Evolutionary conservation across 1,140 invertebrate species (phyloP).

Genomic region (Zaprionus gabonicus): DNA sequence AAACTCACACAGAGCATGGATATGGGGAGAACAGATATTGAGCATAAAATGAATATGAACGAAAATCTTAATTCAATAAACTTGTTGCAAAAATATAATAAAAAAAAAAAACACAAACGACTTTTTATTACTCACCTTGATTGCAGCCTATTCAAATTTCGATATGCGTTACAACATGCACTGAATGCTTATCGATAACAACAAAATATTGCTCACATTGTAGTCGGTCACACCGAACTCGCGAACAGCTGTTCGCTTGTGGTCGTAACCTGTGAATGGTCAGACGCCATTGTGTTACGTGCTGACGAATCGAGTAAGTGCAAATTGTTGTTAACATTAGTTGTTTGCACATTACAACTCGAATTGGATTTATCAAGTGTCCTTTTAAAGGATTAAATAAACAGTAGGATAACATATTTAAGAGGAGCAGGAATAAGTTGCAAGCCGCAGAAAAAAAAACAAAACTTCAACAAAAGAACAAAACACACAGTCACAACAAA

Average conservation of each 20-base stretch:
- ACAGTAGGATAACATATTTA: background rate
- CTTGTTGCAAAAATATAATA: conserved; percentile 81
- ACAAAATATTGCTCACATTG: background rate
- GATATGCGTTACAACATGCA: background rate
- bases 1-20: conserved; percentile 71
- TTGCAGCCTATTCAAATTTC: background rate
- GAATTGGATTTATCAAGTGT: conserved; percentile 9
- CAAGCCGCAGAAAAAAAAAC: background rate
- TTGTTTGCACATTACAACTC: conserved; percentile 6
- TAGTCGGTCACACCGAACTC: conserved; percentile 1
- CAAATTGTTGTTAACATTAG: conserved; percentile 37
- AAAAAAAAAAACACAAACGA: conserved; percentile 24
- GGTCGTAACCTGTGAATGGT: conserved; percentile 34
- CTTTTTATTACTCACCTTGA: conserved; percentile 6
- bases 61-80: conserved; percentile 79
- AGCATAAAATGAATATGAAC: conserved; percentile 76
- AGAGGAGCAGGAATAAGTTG: background rate
- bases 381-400: conserved; percentile 16
- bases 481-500: conserved; percentile 48
- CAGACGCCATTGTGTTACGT: conserved; percentile 53
- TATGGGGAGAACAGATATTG: conserved; percentile 59
- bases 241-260: conserved; percentile 35
- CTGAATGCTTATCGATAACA: conserved; percentile 11
- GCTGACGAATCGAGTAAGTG: conserved; percentile 51
- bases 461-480: conserved; percentile 17